Base-by-base conservation (phyloP, 2,888 invertebrate genomes). In the Agrilus mali region DNA sequence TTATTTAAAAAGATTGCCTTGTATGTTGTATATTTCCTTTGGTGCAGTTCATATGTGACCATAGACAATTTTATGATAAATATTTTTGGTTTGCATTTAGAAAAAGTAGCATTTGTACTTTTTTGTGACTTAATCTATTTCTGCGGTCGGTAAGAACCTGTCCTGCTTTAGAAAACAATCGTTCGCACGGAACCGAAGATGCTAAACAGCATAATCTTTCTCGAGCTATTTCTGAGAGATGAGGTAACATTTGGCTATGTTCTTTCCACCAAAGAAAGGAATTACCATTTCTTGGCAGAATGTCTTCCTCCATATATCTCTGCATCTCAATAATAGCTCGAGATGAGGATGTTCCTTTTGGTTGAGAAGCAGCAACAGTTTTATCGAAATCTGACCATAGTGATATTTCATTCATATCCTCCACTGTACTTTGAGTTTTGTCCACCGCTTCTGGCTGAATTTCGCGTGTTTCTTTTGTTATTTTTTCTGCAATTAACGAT, bases 131-230 rank as follows among this genome's bases (percentile, higher is more conserved):
- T 12, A 55, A 43, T 36, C 49, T 42, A 38, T 44, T 53, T 32
- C 54, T 40, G 43, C 50, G 44, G 22, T 55, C 53, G 20, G 38
- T 50, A 7, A 50, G 38, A 13, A 50, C 40, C 36, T 50, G 46
- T 13, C 53, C 54, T 7, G 50, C 45, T 45, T 54, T 52, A 2
- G 54, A 55, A 44, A 55, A 55, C 33, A 53, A 43, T 36, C 53
- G 48, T 45, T 55, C 54, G 40, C 53, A 54, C 2, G 56, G 54
- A 17, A 55, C 54, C 3, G 55, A 57, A 17, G 54, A 53, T 8
- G 53, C 55, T 33, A 51, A 36, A 7, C 50, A 40, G 36, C 51
- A 49, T 17, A 55, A 48, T 37, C 48, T 40, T 41, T 47, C 47
- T 42, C 47, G 47, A 36, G 49, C 47, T 7, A 56, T 20, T 34